These are phyloP conservation scores for Malurus elegans DNA, from an alignment of 2,113 vertebrate genomes.

Conservation along the genomic window DNA sequence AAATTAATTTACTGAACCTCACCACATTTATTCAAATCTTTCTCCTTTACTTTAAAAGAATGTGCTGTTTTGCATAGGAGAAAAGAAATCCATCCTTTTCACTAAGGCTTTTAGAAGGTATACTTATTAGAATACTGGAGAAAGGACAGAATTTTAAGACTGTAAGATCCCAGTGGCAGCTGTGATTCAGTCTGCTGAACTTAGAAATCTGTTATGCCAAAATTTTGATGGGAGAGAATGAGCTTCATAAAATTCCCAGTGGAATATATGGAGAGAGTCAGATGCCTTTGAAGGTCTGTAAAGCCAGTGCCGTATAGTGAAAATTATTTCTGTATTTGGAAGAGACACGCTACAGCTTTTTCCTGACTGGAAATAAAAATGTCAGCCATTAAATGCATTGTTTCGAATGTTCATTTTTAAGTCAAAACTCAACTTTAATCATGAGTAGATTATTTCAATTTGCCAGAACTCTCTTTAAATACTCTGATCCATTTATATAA, in stretches of 20 bases:
- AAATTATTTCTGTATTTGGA: background rate
- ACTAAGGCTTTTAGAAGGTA: background rate
- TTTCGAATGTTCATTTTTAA: background rate
- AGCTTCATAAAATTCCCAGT: background rate
- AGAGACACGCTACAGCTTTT: background rate
- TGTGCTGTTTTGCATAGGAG: background rate
- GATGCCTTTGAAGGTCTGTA: background rate
- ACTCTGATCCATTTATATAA: background rate
- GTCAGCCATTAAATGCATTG: background rate
- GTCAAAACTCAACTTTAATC: background rate
- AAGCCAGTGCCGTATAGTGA: background rate
- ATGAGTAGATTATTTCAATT: background rate
- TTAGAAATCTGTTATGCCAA: background rate
- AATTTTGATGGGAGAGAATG: background rate
- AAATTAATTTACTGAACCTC: background rate
- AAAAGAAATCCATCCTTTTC: background rate
- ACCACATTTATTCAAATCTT: background rate
- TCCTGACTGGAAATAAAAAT: background rate
- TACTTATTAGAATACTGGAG: background rate
- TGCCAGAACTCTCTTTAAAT: background rate
- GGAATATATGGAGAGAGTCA: background rate
- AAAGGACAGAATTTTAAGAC: background rate
- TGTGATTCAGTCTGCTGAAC: background rate
- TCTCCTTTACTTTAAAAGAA: background rate
- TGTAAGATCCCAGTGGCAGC: background rate